These are phyloP conservation scores for Temnothorax curvispinosus DNA, from an alignment of 1,140 invertebrate genomes.

Conservation along the genomic window DNA sequence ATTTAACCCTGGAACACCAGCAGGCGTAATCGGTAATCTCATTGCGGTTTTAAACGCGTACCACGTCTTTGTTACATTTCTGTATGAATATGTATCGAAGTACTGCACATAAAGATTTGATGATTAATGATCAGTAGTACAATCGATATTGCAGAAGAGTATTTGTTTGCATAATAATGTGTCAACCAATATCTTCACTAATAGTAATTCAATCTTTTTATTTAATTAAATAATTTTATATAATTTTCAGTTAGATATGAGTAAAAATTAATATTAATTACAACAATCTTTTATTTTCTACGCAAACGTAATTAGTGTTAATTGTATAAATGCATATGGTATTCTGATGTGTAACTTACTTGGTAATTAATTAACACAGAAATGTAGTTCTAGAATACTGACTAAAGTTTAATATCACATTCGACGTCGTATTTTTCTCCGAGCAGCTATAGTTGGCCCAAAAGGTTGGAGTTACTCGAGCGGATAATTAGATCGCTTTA, in stretches of 20 bases:
- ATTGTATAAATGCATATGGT: neutral
- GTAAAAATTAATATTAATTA: slow-evolving; percentile 6
- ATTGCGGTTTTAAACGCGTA: slow-evolving; percentile 22
- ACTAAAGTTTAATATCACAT: slow-evolving; percentile 14
- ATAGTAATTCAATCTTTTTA: neutral
- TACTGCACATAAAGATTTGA: neutral
- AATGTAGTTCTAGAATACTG: neutral
- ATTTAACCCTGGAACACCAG: slow-evolving; percentile 47
- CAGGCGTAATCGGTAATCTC: slow-evolving; percentile 44
- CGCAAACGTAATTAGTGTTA: neutral
- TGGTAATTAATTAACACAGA: neutral
- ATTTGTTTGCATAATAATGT: neutral
- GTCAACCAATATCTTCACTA: neutral
- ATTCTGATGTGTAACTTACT: neutral
- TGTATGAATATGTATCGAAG: neutral
- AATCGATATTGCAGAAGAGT: neutral
- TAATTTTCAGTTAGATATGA: neutral
- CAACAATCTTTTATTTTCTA: neutral
- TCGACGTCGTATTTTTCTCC: slow-evolving; percentile 31
- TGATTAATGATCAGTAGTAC: neutral
- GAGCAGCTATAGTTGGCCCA: neutral
- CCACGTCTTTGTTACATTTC: neutral
- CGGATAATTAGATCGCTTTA: slow-evolving; percentile 71
- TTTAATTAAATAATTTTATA: neutral
- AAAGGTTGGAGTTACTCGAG: slow-evolving; percentile 50